These are phyloP conservation scores for Vanacampus margaritifer DNA, from an alignment of 2,113 vertebrate species.

Conservation along the genomic window DNA sequence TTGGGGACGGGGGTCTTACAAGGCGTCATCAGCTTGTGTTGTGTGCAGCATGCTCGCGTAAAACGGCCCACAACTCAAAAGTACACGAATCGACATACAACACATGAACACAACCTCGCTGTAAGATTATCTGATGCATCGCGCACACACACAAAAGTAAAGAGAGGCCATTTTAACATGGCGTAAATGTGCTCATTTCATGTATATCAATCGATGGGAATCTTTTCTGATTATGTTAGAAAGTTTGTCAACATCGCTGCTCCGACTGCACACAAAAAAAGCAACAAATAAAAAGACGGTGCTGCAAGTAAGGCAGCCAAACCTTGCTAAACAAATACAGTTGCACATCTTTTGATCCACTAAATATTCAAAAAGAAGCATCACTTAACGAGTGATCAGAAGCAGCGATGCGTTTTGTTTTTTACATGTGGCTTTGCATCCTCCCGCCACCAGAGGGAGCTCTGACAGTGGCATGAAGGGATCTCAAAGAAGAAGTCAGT, in stretches of 20 bases:
- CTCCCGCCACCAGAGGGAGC: conserved; percentile 58
- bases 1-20: neutral
- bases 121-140: neutral
- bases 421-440: conserved; percentile 23
- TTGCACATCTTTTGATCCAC: conserved; percentile 71
- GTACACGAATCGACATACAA: neutral
- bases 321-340: conserved; percentile 75
- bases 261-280: conserved; percentile 15
- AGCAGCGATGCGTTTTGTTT: conserved; percentile 40
- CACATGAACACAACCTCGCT: neutral
- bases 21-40: neutral
- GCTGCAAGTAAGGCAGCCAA: conserved; percentile 48
- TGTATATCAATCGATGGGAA: neutral
- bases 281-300: conserved; percentile 31
- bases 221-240: neutral
- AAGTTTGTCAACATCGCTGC: neutral
- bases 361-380: conserved; percentile 76
- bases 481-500: neutral
- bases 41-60: neutral
- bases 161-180: neutral
- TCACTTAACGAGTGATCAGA: conserved; percentile 68
- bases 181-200: neutral
- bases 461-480: conserved; percentile 59
- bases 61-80: neutral
- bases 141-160: neutral